phyloP scores from a whole-genome alignment of 1,140 invertebrate genomes.

The Lineus longissimus region DNA sequence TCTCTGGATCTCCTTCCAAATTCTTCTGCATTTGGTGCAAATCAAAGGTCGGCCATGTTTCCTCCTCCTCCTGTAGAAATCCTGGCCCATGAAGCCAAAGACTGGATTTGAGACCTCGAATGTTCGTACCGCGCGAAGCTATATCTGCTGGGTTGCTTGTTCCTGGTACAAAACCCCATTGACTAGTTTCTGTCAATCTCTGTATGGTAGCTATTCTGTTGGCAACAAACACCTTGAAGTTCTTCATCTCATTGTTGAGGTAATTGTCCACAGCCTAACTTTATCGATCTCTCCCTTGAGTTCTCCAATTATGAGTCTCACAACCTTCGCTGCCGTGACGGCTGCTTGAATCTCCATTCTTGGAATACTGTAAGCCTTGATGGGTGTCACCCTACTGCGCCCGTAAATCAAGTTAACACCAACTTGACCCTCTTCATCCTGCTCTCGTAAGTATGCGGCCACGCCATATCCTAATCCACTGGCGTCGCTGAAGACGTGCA shows the following conservation, averaged over 20 bases:
- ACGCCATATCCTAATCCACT: conserved; percentile 7
- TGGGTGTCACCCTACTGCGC: background rate
- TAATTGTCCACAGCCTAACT: background rate
- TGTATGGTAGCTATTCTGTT: background rate
- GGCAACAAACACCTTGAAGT: background rate
- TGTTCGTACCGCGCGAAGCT: background rate
- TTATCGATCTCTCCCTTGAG: too few relatives aligned
- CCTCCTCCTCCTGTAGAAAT: background rate
- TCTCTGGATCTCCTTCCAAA: too few relatives aligned
- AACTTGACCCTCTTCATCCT: background rate
- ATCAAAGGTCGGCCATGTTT: too few relatives aligned
- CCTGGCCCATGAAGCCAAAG: conserved; percentile 3
- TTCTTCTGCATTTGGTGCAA: too few relatives aligned
- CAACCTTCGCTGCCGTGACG: background rate
- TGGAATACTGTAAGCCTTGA: background rate
- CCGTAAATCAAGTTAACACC: background rate
- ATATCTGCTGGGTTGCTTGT: background rate
- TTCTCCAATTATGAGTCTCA: too few relatives aligned
- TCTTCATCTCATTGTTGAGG: background rate
- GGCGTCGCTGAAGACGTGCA: conserved; percentile 6
- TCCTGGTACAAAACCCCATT: conserved; percentile 2
- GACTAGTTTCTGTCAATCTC: background rate
- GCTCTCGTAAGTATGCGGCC: background rate
- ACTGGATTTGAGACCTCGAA: background rate
- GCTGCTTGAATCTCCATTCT: conserved; percentile 6